These are phyloP conservation scores for Ochotona curzoniae DNA, from an alignment of 2,113 vertebrate species.

Conservation along the genomic window DNA sequence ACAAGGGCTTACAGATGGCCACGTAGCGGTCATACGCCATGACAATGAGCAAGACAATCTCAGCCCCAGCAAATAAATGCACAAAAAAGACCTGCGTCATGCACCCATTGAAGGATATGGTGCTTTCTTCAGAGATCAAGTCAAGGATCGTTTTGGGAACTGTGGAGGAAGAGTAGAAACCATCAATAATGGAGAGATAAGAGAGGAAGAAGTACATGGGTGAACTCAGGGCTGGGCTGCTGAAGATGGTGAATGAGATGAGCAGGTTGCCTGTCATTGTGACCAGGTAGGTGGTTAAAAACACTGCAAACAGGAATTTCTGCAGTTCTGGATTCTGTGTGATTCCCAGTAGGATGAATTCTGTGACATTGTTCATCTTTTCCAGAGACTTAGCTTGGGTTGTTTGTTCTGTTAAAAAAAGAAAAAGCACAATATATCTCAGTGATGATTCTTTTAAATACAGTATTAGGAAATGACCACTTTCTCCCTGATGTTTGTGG, in stretches of 20 bases:
- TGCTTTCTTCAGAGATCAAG: constrained; percentile 24
- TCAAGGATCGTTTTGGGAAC: constrained; percentile 55
- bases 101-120: constrained; percentile 63
- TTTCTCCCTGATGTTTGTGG: neutral
- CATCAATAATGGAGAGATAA: constrained; percentile 47
- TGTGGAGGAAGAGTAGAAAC: constrained; percentile 52
- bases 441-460: neutral
- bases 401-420: neutral
- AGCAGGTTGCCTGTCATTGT: constrained; percentile 45
- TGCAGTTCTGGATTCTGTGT: constrained; percentile 25
- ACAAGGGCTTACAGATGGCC: constrained; percentile 68
- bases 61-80: constrained; percentile 14
- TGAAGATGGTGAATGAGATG: constrained; percentile 30
- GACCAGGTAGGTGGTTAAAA: constrained; percentile 1
- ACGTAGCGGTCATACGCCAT: constrained; percentile 57
- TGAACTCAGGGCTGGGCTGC: neutral
- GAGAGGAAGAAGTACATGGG: constrained; percentile 62
- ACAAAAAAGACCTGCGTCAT: constrained; percentile 66
- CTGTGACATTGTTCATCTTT: neutral
- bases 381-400: neutral
- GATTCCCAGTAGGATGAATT: constrained; percentile 29
- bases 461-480: neutral
- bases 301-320: neutral
- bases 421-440: neutral
- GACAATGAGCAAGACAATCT: constrained; percentile 22